Percentiles rank a stretch among this genome's conserved stretches.
These are phyloP conservation scores for Pelodiscus sinensis DNA, from an alignment of 2,113 vertebrate species.

Conservation along the genomic window DNA sequence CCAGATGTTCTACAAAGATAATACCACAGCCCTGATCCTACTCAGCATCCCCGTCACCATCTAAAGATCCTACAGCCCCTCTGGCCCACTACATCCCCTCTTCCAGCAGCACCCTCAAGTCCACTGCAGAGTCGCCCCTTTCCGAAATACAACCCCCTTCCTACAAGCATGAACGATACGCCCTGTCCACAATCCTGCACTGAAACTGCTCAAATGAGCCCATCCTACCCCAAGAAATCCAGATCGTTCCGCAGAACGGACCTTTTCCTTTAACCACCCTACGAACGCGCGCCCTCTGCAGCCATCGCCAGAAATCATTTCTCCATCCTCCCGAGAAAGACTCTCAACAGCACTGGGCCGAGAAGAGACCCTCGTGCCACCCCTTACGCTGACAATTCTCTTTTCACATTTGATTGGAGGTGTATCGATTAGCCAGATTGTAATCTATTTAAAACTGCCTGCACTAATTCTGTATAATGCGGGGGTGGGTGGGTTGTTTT, in stretches of 20 bases:
- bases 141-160: neutral
- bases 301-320: neutral
- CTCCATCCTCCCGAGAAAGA: too few relatives aligned
- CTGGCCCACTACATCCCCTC: neutral
- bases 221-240: neutral
- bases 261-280: neutral
- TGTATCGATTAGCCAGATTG: neutral
- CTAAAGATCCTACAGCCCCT: neutral
- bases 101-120: neutral
- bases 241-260: neutral
- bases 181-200: neutral
- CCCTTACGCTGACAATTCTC: neutral
- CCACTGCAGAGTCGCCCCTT: neutral
- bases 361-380: neutral
- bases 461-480: neutral
- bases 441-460: neutral
- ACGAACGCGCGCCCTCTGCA: neutral
- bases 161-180: neutral
- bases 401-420: neutral
- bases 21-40: neutral
- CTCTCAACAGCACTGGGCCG: neutral
- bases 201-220: neutral
- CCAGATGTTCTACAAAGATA: neutral
- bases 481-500: neutral
- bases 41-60: neutral